Base-by-base conservation (phyloP, 1,140 invertebrate genomes). In the Coboldia fuscipes region DNA sequence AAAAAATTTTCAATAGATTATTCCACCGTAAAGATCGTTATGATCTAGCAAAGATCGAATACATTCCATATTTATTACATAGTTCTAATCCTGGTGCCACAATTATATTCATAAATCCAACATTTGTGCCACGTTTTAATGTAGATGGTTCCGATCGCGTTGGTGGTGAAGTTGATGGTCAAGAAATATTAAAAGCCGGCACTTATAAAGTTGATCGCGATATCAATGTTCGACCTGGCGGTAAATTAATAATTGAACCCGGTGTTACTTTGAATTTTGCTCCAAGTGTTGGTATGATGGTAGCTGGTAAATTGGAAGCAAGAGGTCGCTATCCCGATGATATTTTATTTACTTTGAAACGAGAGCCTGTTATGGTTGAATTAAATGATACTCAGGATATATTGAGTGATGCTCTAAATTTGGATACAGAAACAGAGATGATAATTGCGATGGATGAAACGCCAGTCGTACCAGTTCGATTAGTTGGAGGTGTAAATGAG, bases 231-330 rank as follows among this genome's bases (percentile, higher is more conserved):
- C 58, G 82, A 33, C 84, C 85, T 2, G 79, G 78, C 16, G 86
- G 85, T 9, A 82, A 78, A 48, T 58, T 97, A 8, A 78, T 77
- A 1, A 59, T 96, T 10, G 70, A 84, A 24, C 74, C 84, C 2
- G 89, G 86, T 1, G 86, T 92, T 0, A 81, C 72, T 0, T 58
- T 98, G 3, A 70, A 70, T 40, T 88, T 88, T 58, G 76, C 82
- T 30, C 77, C 89, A 29, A 77, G 83, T 21, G 75, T 97, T 27
- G 94, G 94, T 12, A 89, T 98, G 65, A 90, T 99, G 75, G 75
- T 97, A 3, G 85, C 86, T 23, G 90, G 90, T 4, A 74, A 77
- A 48, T 51, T 97, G 21, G 80, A 89, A 43, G 82, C 83, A 1
- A 63, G 72, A 42, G 83, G 83, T 1, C 68, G 68, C 35, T 60